Base-by-base conservation (phyloP, 2,888 invertebrate genomes). In the Heliothis peltigera region DNA sequence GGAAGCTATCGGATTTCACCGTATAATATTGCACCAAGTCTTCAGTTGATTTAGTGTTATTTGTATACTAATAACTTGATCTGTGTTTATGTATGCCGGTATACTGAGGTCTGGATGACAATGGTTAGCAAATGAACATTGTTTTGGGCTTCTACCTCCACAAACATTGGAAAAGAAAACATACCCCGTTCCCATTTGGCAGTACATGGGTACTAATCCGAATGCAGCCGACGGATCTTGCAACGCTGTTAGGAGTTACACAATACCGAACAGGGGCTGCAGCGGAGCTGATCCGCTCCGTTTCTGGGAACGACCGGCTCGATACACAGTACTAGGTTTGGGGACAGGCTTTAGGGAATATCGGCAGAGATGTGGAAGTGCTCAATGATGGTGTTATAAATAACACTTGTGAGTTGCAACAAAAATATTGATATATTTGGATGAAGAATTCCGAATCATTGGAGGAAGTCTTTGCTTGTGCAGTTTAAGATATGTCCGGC, bases 181-280 rank as follows among this genome's bases (percentile, higher is more conserved):
- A 22, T 25, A 39, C 18, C 7, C 18, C 25, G 18, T 51, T 63
- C 59, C 55, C 25, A 55, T 48, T 56, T 48, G 44, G 25, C 43
- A 47, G 42, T 35, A 56, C 52, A 60, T 17, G 42, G 42, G 17
- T 54, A 46, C 46, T 73, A 73, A 73, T 73, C 73, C 59, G 69
- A 43, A 60, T 46, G 61, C 44, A 54, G 68, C 44, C 56, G 19
- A 39, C 17, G 52, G 64, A 60, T 47, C 48, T 52, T 22, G 54
- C 55, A 59, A 54, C 46, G 44, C 59, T 73, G 64, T 73, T 69
- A 73, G 60, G 54, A 67, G 52, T 51, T 48, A 60, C 46, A 72
- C 64, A 68, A 68, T 57, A 48, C 66, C 12, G 47, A 43, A 56
- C 70, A 39, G 15, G 35, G 28, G 28, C 10, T 32, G 32, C 47